A percentile compares a stretch with the other conserved stretches of the same genome.
Conservation (phyloP, 2,888 invertebrate species). For the Boloria selene region DNA sequence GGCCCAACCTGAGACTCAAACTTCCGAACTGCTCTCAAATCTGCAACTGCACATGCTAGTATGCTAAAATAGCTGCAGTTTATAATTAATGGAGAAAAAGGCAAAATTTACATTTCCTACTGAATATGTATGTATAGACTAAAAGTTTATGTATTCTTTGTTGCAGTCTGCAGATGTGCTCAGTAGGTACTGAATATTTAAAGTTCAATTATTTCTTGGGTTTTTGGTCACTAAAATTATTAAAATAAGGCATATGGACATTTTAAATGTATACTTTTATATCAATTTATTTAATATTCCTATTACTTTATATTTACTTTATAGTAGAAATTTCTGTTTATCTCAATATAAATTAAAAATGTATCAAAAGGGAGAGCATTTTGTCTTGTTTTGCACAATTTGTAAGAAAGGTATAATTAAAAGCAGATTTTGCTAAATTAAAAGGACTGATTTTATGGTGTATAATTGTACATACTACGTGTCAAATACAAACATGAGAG, state of each 20-base stretch:
- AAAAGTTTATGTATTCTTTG: too few species aligned
- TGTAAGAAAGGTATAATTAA: slow-evolving; percentile 36
- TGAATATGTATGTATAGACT: too few species aligned
- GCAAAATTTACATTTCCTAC: too few species aligned
- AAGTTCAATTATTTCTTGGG: neutral
- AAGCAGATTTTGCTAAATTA: slow-evolving; percentile 55
- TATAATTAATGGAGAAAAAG: too few species aligned
- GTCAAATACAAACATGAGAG: slow-evolving; percentile 68
- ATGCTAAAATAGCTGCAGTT: too few species aligned
- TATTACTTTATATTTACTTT: slow-evolving; percentile 10
- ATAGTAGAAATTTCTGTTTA: neutral
- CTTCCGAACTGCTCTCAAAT: too few species aligned
- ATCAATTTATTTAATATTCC: slow-evolving; percentile 16
- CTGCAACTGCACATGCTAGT: too few species aligned
- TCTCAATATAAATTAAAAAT: slow-evolving; percentile 28
- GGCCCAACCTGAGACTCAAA: too few species aligned
- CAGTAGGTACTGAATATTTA: neutral
- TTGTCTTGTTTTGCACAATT: slow-evolving; percentile 50
- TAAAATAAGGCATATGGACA: slow-evolving; percentile 5
- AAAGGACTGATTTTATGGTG: slow-evolving; percentile 61
- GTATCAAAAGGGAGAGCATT: slow-evolving; percentile 55
- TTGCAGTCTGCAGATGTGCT: too few species aligned
- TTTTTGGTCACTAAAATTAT: slow-evolving; percentile 7
- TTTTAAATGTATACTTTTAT: slow-evolving; percentile 11
- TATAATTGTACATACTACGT: slow-evolving; percentile 65